Base-by-base conservation (phyloP, 2,888 invertebrate genomes). In the Scaptomyza polygonia region DNA sequence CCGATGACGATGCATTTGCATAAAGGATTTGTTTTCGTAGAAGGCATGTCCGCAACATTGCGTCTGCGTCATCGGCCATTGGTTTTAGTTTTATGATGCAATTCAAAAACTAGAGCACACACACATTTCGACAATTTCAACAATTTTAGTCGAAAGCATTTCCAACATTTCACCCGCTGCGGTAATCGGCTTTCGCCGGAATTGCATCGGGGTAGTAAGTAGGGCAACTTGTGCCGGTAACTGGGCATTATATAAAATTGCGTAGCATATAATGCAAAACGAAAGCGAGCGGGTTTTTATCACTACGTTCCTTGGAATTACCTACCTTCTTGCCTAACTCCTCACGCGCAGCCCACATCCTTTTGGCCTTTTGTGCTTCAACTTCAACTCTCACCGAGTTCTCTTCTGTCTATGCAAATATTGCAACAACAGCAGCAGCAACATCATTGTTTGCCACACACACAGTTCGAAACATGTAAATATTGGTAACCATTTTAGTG, bases 61-160 rank as follows among this genome's bases (percentile, higher is more conserved):
- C 84, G 86, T 75, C n/a, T n/a, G n/a, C n/a, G n/a, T n/a, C n/a
- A n/a, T n/a, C n/a, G n/a, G n/a, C n/a, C n/a, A n/a, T n/a, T n/a
- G n/a, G n/a, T n/a, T n/a, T n/a, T 34, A 12, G 29, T 72, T 76
- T 86, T 82, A 85, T 85, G 82, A 82, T 82, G 86, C 78, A 85
- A 82, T 82, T 25, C 34, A 21, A 51, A 62, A 65, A 63, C 45
- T 39, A 75, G 67, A 72, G 77, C 70, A 39, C 16, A 71, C 48
- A 72, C 70, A 39, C 16, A 71, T 52, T 55, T 52, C 44, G 11
- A 63, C n/a, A 51, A 53, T 55, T 45, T 49, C 39, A n/a, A 1
- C 42, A 59, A 57, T 66, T 72, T 76, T 67, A 67, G 83, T 67
- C 77, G 36, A 36, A 36, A 36, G 30, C 25, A 30, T 30, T 48